These are phyloP conservation scores for Hippocampus barbouri DNA, from an alignment of 2,113 vertebrate genomes.

Conservation along the genomic window DNA sequence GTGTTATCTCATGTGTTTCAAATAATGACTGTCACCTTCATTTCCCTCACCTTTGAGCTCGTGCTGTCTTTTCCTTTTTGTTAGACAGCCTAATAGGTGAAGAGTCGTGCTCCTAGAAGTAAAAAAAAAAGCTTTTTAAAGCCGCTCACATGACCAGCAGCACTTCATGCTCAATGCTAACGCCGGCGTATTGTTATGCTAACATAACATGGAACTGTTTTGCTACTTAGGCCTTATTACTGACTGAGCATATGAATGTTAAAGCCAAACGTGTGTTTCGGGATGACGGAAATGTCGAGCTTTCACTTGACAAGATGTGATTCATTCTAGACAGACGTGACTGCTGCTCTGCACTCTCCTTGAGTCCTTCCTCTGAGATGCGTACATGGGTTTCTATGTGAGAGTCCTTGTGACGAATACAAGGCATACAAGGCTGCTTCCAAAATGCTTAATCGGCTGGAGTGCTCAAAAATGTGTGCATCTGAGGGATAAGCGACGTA, in stretches of 20 bases:
- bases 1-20: background rate
- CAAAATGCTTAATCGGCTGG: slow-evolving; percentile 8
- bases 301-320: slow-evolving; percentile 8
- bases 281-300: slow-evolving; percentile 15
- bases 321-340: slow-evolving; percentile 20
- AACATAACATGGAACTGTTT: background rate
- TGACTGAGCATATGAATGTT: background rate
- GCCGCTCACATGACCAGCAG: background rate
- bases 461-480: slow-evolving; percentile 13
- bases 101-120: too few relatives aligned
- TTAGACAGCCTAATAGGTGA: background rate
- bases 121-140: background rate
- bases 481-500: slow-evolving; percentile 9
- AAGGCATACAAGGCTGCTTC: slow-evolving; percentile 24
- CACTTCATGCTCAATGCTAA: too few relatives aligned
- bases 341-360: slow-evolving; percentile 14
- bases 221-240: background rate
- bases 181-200: too few relatives aligned
- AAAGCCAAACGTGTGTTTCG: background rate
- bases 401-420: slow-evolving; percentile 40
- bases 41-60: background rate
- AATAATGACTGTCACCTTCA: background rate
- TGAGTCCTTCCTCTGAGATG: slow-evolving; percentile 16
- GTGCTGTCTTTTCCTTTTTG: background rate
- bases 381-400: slow-evolving; percentile 13